Conservation (phyloP, 2,888 invertebrate genomes). For the Creontiades dilutus region DNA sequence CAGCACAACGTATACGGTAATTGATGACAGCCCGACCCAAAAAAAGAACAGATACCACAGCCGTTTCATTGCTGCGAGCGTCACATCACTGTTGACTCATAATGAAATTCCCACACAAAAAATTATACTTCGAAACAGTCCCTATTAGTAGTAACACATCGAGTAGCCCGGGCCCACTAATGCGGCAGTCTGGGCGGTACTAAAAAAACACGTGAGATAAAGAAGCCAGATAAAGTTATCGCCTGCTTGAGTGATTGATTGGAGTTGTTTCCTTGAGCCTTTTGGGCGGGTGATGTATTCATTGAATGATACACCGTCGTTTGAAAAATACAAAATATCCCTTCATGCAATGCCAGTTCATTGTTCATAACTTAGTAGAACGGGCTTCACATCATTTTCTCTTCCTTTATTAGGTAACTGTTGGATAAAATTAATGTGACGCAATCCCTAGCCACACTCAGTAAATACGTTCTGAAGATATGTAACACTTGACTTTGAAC, state of each 20-base stretch:
- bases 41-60: constrained; percentile 16
- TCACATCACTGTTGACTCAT: background rate
- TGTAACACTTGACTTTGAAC: no score
- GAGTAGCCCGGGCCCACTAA: background rate
- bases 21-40: background rate
- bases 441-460: no score
- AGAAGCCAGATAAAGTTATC: background rate
- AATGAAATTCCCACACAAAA: background rate
- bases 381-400: no score
- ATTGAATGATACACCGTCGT: no score
- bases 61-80: background rate
- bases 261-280: background rate
- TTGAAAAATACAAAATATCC: no score
- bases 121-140: background rate
- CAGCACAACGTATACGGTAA: background rate
- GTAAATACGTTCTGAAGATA: no score
- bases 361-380: no score
- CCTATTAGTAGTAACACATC: background rate
- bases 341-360: no score
- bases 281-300: no score
- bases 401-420: no score
- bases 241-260: background rate
- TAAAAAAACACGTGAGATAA: background rate
- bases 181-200: background rate
- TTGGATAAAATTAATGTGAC: no score